phyloP scores from a whole-genome alignment of 2,113 vertebrate genomes.

The Rhadina sibilatrix region DNA sequence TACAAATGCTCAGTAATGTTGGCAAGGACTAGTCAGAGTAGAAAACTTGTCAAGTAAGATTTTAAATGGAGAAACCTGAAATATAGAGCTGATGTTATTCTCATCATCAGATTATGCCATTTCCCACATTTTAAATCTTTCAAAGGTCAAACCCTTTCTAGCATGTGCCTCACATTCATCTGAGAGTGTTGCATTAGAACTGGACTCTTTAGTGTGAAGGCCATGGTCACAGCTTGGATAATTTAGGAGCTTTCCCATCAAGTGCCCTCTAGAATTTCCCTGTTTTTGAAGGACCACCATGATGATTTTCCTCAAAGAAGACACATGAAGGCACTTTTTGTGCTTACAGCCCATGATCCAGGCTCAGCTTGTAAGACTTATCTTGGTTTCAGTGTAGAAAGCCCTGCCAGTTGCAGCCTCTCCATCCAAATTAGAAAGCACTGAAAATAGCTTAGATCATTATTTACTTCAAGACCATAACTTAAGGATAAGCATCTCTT shows the following conservation, averaged over 20 bases:
- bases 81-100: neutral
- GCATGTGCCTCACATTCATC: neutral
- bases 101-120: neutral
- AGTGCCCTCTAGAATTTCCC: neutral
- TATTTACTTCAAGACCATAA: neutral
- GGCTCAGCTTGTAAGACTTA: neutral
- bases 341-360: neutral
- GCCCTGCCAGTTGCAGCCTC: neutral
- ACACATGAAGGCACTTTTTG: neutral
- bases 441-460: neutral
- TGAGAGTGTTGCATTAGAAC: neutral
- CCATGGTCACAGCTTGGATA: neutral
- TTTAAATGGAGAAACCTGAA: neutral
- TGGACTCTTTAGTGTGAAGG: neutral
- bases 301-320: neutral
- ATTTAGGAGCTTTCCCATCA: neutral
- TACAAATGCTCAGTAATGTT: neutral
- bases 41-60: neutral
- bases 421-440: neutral
- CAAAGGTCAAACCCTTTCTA: neutral
- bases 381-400: neutral
- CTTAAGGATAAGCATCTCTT: neutral
- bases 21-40: neutral
- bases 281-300: neutral
- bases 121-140: neutral